phyloP scores from a whole-genome alignment of 37 sponge, comb jelly and placozoan species.

The Eunapius fragilis region DNA sequence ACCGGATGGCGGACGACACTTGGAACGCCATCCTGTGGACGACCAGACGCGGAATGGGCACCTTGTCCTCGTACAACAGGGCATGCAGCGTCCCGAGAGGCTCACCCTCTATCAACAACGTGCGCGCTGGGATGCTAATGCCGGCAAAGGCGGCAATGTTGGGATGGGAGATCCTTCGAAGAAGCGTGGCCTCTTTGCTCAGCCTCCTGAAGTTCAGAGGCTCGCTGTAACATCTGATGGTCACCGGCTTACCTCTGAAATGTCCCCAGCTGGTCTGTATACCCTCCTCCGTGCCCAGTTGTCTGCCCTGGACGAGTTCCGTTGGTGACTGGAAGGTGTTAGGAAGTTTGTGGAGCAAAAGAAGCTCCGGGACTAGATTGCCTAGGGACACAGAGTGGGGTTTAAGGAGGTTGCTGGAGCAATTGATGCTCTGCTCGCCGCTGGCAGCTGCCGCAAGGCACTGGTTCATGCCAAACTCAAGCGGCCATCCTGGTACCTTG shows the following conservation, averaged over 20 bases:
- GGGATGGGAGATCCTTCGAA: constrained; percentile 36
- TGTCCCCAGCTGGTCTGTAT: too few relatives aligned
- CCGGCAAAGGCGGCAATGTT: constrained; percentile 42
- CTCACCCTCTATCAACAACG: constrained; percentile 63
- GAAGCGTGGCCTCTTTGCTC: constrained; percentile 13
- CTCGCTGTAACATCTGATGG: too few relatives aligned
- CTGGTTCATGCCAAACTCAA: constrained; percentile 13
- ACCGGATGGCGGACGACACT: constrained; percentile 59
- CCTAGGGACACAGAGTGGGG: constrained; percentile 17
- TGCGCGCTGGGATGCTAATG: constrained; percentile 28
- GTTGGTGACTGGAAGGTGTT: constrained; percentile 18
- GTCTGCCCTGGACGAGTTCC: constrained; percentile 11
- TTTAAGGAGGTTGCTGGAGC: background rate
- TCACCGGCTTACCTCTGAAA: too few relatives aligned
- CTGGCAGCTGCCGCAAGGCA: background rate
- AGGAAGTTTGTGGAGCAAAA: constrained; percentile 23
- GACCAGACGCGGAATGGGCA: constrained; percentile 43
- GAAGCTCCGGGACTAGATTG: constrained; percentile 51
- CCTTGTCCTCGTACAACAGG: constrained; percentile 27
- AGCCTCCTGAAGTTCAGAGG: background rate
- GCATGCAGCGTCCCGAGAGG: constrained; percentile 61
- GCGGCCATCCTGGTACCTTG: background rate
- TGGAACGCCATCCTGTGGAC: constrained; percentile 64
- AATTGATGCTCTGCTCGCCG: background rate
- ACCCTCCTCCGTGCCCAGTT: constrained; percentile 3